Base-by-base conservation (phyloP, 2,888 invertebrate genomes). In the Apotomis capreana region DNA sequence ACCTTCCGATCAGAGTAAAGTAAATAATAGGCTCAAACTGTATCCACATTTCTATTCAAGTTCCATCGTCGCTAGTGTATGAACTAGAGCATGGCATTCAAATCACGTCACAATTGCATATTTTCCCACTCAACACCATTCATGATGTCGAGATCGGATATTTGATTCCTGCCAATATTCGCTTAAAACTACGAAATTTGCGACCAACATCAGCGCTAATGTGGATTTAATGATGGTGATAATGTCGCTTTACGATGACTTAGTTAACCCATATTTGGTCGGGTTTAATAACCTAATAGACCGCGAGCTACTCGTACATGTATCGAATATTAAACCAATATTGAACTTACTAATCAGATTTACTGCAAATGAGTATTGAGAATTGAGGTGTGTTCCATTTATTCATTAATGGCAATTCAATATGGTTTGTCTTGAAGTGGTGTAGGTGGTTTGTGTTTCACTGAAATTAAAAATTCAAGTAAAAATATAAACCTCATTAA, bases 31-130 rank as follows among this genome's bases (percentile, higher is more conserved):
- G 12, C 40, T 54, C n/a, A 12, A 40, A 54, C 15, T 54, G 12
- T 55, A 52, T 44, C 44, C 6, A n/a, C 36, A 26, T 65, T 10
- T 13, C 1, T 46, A 26, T 65, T 49, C 57, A 44, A 57, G n/a
- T 8, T 49, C 9, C 46, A 40, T 44, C 37, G 13, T 13, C n/a
- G 5, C 57, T 10, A 51, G 37, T 59, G 59, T 4, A 51, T 51
- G 13, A 59, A 63, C 12, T 51, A 26, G 54, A 69, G 69, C 62
- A 58, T 62, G 36, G 69, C 57, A 69, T 69, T 62, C 62, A 69
- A 63, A 69, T 69, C 62, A 57, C 69, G 55, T 57, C 62, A 49
- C 61, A 61, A 52, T 63, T 57, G 69, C 69, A 63, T 64, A 64
- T 62, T 63, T 63, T 57, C 52, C 40, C 62, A 49, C 57, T 63